Base-by-base conservation (phyloP, 2,888 invertebrate species). In the Slavum lentiscoides region DNA sequence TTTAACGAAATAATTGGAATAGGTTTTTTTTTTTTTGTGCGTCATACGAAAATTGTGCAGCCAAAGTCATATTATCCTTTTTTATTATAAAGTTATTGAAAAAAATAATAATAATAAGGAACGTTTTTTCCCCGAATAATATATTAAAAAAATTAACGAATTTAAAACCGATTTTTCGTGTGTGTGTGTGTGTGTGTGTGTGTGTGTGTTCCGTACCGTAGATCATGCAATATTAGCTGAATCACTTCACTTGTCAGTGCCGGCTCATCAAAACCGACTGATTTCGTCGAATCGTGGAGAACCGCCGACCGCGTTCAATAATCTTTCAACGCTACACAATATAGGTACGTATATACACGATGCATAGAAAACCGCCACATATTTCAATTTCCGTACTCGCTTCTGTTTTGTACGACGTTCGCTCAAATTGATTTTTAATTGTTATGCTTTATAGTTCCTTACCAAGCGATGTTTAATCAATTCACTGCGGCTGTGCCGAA, bases 401-500 rank as follows among this genome's bases (percentile, higher is more conserved):
- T 30, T 30, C 30, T 30, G 30, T 30, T 43, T 7, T 43, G 4
- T 7, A 9, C 43, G 7, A 7, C 43, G 43, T 55, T 19, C 3
- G 19, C 55, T 37, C 4, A 6, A 64, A 30, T 55, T 17, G 49
- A 17, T 7, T 23, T 37, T 30, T 23, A 49, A 49, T 30, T 49
- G 49, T 73, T 30, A 30, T 73, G 13, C 49, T 4, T 23, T 67
- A 19, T 23, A 76, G 75, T 76, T 30, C 75, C 75, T 59, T 76
- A 76, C 43, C 75, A 76, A 59, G 30, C 75, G 49, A n/a, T 76
- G 39, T 76, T 68, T 30, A 76, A 76, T 59, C 75, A 75, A 43
- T 75, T 58, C 43, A 19, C 75, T 6, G 4, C 67, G 2, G 59
- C 23, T 5, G 59, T 76, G 15, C 67, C 75, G n/a, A 68, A 67